Conservation (phyloP, 2,888 invertebrate species). For the Heliconius ethilla region DNA sequence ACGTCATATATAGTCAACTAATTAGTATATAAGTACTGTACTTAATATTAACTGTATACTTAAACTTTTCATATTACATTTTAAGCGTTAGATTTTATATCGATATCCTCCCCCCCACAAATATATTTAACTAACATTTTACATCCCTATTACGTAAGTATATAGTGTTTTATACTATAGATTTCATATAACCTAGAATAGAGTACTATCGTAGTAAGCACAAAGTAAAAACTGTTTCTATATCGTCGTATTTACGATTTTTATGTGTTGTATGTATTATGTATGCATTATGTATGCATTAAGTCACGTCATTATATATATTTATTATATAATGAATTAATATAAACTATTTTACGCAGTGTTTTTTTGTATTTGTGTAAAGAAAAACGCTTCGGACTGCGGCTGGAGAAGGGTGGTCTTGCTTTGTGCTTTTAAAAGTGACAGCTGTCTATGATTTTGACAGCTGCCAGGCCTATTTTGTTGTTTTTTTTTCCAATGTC, state of each 20-base stretch:
- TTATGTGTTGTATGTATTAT: slow-evolving; percentile 51
- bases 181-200: slow-evolving; percentile 49
- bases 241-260: slow-evolving; percentile 59
- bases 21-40: slow-evolving; percentile 42
- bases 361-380: slow-evolving; percentile 69
- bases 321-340: slow-evolving; percentile 48
- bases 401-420: slow-evolving; percentile 62
- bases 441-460: slow-evolving; percentile 29
- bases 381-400: slow-evolving; percentile 52
- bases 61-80: slow-evolving; percentile 40
- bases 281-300: slow-evolving; percentile 49
- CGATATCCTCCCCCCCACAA: slow-evolving; percentile 33
- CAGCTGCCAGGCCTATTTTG: slow-evolving; percentile 34
- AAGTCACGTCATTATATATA: slow-evolving; percentile 50
- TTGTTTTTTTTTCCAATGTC: slow-evolving; percentile 24
- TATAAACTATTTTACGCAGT: slow-evolving; percentile 57
- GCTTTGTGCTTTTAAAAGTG: slow-evolving; percentile 47
- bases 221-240: slow-evolving; percentile 69
- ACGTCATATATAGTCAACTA: slow-evolving; percentile 32
- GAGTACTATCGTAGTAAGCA: slow-evolving; percentile 65
- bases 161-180: slow-evolving; percentile 51
- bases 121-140: slow-evolving; percentile 42
- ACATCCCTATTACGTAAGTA: slow-evolving; percentile 40
- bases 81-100: slow-evolving; percentile 44
- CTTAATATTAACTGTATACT: slow-evolving; percentile 38